Conservation (phyloP, 2,113 vertebrate species). For the Rallus limicola region DNA sequence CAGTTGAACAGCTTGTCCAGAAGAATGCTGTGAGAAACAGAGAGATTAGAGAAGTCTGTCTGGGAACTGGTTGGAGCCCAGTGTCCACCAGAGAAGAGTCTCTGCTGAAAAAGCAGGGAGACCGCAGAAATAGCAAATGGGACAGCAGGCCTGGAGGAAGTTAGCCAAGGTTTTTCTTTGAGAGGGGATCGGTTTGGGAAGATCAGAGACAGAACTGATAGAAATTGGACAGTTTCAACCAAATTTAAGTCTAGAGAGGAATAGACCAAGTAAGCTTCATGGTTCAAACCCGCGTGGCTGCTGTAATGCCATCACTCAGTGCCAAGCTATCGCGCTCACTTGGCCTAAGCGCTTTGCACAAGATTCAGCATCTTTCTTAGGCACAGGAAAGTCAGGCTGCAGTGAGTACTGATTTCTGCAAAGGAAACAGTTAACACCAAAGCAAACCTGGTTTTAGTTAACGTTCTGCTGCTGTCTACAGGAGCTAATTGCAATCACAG, state of each 20-base stretch:
- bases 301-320: not conserved
- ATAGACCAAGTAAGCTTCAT: not conserved
- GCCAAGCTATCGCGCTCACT: not conserved
- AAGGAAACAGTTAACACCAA: slow-evolving; percentile 33
- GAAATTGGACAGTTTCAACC: not conserved
- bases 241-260: not conserved
- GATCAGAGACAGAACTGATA: not conserved
- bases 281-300: not conserved
- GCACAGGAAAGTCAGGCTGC: not conserved
- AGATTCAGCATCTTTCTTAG: not conserved
- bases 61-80: not conserved
- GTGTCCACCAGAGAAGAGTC: not conserved
- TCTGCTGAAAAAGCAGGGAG: not conserved
- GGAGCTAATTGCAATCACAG: slow-evolving; percentile 41
- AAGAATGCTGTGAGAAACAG: not conserved
- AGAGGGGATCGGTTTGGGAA: not conserved
- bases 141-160: not conserved
- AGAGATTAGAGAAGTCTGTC: not conserved
- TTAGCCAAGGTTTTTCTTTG: not conserved
- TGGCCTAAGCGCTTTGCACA: not conserved
- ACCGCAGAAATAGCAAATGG: rapidly evolving
- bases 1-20: no score
- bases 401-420: not conserved
- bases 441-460: not conserved
- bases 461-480: slow-evolving; percentile 17